Conservation (phyloP, 2,113 vertebrate species). For the Stercorarius parasiticus region DNA sequence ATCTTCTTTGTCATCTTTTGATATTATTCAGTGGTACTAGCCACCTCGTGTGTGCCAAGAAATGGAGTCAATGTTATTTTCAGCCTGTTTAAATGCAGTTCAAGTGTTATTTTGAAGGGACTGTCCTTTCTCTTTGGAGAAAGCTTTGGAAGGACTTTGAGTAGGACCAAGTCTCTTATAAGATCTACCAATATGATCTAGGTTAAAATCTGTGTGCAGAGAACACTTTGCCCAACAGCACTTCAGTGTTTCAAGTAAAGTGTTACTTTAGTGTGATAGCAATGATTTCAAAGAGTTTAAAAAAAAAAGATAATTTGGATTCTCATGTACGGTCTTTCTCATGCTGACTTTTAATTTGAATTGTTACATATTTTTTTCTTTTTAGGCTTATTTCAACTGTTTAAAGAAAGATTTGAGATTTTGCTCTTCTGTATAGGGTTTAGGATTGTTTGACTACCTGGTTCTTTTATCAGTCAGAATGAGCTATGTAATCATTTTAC, state of each 20-base stretch:
- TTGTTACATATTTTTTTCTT: neutral
- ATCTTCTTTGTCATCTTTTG: neutral
- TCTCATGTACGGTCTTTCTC: neutral
- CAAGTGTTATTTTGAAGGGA: neutral
- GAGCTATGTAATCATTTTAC: neutral
- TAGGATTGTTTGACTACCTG: neutral
- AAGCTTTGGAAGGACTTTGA: neutral
- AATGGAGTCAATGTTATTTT: neutral
- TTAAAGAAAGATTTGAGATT: neutral
- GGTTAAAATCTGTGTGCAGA: neutral
- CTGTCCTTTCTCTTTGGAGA: neutral
- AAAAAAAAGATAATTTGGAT: fast-evolving
- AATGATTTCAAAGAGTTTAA: neutral
- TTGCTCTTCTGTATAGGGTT: neutral
- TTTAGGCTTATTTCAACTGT: neutral
- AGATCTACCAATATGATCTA: neutral
- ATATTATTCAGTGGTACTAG: neutral
- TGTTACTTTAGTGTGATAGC: neutral
- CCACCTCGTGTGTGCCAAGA: neutral
- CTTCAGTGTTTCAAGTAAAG: neutral
- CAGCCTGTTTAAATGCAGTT: neutral
- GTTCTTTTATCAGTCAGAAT: neutral
- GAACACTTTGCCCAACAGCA: neutral
- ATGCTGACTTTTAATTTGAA: neutral
- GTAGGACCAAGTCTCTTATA: neutral